Evolutionary conservation across 2,888 invertebrate genomes (phyloP).

Genomic region (Acleris sparsana): DNA sequence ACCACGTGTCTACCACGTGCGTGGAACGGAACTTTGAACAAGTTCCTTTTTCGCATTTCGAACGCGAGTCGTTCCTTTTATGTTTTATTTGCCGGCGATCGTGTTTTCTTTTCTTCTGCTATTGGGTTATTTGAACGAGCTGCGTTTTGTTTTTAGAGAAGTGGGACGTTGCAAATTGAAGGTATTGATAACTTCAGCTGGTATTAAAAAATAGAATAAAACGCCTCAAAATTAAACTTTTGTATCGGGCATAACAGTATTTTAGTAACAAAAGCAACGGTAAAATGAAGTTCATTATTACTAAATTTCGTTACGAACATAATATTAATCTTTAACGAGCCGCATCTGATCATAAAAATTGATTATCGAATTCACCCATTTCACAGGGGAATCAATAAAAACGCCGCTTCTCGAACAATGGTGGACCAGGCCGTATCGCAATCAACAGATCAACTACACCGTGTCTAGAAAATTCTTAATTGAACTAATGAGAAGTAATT

Average conservation of each 20-base stretch:
- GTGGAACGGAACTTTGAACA: constrained; percentile 62
- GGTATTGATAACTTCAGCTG: no score
- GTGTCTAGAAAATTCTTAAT: constrained; percentile 83
- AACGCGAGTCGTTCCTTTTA: constrained; percentile 21
- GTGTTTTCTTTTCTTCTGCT: constrained; percentile 14
- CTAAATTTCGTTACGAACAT: constrained; percentile 74
- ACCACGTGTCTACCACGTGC: constrained; percentile 75
- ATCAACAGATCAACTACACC: constrained; percentile 79
- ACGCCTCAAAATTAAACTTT: no score
- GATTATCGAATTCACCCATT: constrained; percentile 67
- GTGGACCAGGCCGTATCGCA: constrained; percentile 65
- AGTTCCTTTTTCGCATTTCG: constrained; percentile 19
- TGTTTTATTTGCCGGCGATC: constrained; percentile 4
- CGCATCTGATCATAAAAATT: constrained; percentile 77
- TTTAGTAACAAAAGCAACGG: constrained; percentile 13
- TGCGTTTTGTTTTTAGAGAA: constrained; percentile 3
- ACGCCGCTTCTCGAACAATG: constrained; percentile 66
- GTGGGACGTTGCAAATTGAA: not conserved
- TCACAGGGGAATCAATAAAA: constrained; percentile 66
- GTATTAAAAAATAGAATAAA: no score
- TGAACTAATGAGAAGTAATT: constrained; percentile 84
- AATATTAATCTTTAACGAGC: constrained; percentile 75
- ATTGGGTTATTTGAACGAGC: constrained; percentile 6
- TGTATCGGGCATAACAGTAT: not conserved
- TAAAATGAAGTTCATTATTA: constrained; percentile 69